Percentiles rank a stretch among this genome's conserved stretches.
Conservation (phyloP, 1,140 invertebrate genomes). For the Plectus sambesii region DNA sequence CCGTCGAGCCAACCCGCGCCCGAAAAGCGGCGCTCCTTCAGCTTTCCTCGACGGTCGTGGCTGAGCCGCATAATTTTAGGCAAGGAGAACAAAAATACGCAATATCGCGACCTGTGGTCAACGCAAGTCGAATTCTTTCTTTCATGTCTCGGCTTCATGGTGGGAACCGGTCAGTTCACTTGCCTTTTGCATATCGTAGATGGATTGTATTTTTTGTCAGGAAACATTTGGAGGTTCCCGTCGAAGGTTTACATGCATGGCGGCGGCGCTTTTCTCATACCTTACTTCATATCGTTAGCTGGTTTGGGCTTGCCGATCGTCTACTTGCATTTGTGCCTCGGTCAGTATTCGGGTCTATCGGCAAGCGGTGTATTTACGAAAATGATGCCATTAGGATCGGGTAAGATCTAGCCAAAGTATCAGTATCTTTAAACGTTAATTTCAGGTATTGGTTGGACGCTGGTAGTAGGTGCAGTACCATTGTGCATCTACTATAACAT, state of each 20-base stretch:
- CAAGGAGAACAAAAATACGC: too few relatives aligned
- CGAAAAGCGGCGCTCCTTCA: too few relatives aligned
- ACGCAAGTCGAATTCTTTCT: slow-evolving; percentile 44
- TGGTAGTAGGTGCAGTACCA: slow-evolving; percentile 47
- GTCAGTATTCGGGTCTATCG: slow-evolving; percentile 42
- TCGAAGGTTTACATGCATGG: slow-evolving; percentile 40
- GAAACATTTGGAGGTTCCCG: slow-evolving; percentile 42
- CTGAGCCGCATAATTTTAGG: too few relatives aligned
- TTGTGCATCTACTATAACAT: slow-evolving; percentile 51
- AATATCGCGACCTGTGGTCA: too few relatives aligned
- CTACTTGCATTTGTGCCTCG: slow-evolving; percentile 38
- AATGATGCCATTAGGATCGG: slow-evolving; percentile 42
- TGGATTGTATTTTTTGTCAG: too few relatives aligned
- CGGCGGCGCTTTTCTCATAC: slow-evolving; percentile 38
- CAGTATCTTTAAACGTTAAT: slow-evolving; percentile 11
- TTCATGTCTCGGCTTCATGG: slow-evolving; percentile 43
- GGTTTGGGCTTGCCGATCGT: slow-evolving; percentile 42
- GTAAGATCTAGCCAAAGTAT: slow-evolving; percentile 13
- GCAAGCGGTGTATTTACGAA: slow-evolving; percentile 32
- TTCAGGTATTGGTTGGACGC: slow-evolving; percentile 50
- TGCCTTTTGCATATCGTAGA: too few relatives aligned
- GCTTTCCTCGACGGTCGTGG: too few relatives aligned
- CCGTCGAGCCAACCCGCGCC: too few relatives aligned
- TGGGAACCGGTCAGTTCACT: too few relatives aligned
- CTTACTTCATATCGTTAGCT: slow-evolving; percentile 37